Evolutionary conservation across 23 tunicate genomes (phyloP), one percentile per base, ranked within the genome.

Genomic region (Aplidium turbinatum): DNA sequence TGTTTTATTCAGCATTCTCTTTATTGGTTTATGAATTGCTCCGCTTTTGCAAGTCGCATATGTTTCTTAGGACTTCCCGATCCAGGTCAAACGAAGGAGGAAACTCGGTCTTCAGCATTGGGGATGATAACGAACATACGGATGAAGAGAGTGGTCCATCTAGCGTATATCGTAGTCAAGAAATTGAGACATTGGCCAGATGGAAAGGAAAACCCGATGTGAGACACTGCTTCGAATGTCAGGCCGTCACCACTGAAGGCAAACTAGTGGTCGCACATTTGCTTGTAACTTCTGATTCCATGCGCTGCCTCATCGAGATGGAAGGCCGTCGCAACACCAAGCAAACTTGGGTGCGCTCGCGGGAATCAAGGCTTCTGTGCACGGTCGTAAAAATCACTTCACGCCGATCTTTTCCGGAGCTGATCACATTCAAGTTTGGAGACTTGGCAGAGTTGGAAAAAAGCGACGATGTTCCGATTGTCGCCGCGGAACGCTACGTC

Each of bases 361-460:
- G 53, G 79, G 57, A 70, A 20, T 63, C 70, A 18, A 68, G 81
- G 3, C 55, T 75, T 11, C 72, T 90, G 63, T 42, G 80, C 40
- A 42, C 85, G 19, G 68, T 83, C 22, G 63, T 81, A 33, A 90
- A 80, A 53, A 90, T 90, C 81, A 90, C 97, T 1, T 90, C 97
- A 1, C 68, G 72, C 23, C 68, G 80, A 3, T 82, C 85, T 16
- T 83, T 87, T 39, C 85, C 97, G 0, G 97, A 90, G 48, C 72
- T 90, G 38, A 90, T 90, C 31, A 70, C 97, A n/a, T 90, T 90
- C 81, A 83, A 72, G 56, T 90, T 90, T 40, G 85, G 85, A 9
- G 86, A 73, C 33, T 19, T 77, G 9, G 35, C 50, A 9, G 36
- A 38, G 13, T 47, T 79, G n/a, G 66, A 31, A 31, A 32, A 21